Evolutionary conservation across 2,797 vertebrate genomes (phyloP), one percentile per base, ranked within the genome.

Genomic region (Margarornis squamiger): DNA sequence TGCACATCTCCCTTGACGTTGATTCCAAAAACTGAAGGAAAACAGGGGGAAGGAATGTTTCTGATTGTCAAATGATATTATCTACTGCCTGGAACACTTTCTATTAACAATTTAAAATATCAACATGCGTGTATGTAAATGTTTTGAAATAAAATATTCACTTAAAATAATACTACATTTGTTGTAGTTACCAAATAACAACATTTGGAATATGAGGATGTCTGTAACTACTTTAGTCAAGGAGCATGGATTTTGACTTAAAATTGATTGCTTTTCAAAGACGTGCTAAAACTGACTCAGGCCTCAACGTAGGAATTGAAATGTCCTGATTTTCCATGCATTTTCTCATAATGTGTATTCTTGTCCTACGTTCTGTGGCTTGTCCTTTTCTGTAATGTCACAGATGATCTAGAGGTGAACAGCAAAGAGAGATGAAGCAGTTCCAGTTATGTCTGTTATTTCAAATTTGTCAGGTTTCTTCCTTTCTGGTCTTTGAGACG

Each of bases 11-110:
- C 65, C 27, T 82, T 77, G 36, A 76, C 2, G 2, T 78, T 70
- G 65, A 94, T 86, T 90, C 46, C 5, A 20, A 95, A 84, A 95
- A 77, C 29, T 36, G 39, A 90, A 73, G 61, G 24, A 48, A 85
- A 5, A 1, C 0, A 0, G 14, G 10, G 46, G 20, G 6, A 43
- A 27, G 48, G 45, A 61, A 68, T 80, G 29, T 52, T 55, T 79
- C 52, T 87, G 59, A 43, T 2, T 92, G 85, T 68, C 12, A 92
- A 84, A 78, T 48, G 7, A 52, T 81, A 75, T 77, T 74, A 43
- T 51, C 54, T 70, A 12, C 61, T 30, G 45, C 48, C 2, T 1
- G 30, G 62, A 80, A 68, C 6, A n/a, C 61, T 67, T 88, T 87
- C 51, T 78, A 9, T 76, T 93, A 83, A 86, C 95, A 91, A 71